Evolutionary conservation across 2,888 invertebrate species (phyloP).

Genomic region (Euplagia quadripunctaria): DNA sequence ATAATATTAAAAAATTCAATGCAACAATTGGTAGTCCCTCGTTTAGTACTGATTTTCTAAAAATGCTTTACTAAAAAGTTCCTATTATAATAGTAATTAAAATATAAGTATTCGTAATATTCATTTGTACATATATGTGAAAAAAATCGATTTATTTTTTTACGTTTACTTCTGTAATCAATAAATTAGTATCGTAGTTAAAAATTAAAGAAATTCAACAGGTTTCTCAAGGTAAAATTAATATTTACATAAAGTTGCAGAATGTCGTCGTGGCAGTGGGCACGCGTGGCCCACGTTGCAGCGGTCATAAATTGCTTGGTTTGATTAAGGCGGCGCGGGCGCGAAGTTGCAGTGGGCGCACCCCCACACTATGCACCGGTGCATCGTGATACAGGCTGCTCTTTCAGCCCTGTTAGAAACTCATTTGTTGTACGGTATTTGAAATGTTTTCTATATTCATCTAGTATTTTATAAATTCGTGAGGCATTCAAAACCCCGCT

Average conservation of each 20-base stretch:
- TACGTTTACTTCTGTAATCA: too few relatives aligned
- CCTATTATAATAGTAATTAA: too few relatives aligned
- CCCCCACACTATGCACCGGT: constrained; percentile 71
- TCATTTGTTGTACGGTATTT: neutral
- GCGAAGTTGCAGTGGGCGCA: constrained; percentile 57
- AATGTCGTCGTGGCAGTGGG: constrained; percentile 41
- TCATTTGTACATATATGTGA: too few relatives aligned
- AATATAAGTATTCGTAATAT: too few relatives aligned
- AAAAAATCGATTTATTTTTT: too few relatives aligned
- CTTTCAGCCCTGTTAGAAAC: neutral
- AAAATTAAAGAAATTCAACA: constrained; percentile 14
- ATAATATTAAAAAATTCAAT: too few relatives aligned
- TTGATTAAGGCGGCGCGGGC: constrained; percentile 80
- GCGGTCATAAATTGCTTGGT: constrained; percentile 84
- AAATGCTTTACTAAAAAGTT: too few relatives aligned
- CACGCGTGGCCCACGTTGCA: constrained; percentile 58
- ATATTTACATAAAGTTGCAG: constrained; percentile 48
- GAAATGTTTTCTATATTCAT: neutral
- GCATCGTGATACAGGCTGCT: constrained; percentile 70
- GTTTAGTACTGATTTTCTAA: too few relatives aligned
- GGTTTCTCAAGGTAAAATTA: constrained; percentile 5
- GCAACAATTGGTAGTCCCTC: too few relatives aligned
- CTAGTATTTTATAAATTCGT: neutral
- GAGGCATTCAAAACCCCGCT: too few relatives aligned
- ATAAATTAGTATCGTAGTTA: too few relatives aligned